Conservation (phyloP, 2,888 invertebrate species). For the Rotaria socialis region DNA sequence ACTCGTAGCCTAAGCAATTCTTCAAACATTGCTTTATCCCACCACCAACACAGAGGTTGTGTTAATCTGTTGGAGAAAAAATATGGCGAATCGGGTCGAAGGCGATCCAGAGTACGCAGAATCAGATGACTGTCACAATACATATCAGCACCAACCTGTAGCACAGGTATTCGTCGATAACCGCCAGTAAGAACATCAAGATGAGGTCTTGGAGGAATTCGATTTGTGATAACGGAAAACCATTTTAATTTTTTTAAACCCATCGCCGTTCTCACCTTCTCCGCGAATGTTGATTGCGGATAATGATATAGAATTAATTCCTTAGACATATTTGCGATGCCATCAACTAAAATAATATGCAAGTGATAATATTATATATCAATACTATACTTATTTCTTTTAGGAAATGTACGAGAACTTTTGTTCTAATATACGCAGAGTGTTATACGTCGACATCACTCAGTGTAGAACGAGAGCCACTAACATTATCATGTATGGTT, state of each 20-base stretch:
- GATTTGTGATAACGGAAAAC: neutral
- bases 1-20: neutral
- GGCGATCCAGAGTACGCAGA: neutral
- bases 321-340: neutral
- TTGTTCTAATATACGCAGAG: too few relatives aligned
- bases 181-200: neutral
- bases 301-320: neutral
- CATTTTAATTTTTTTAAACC: slow-evolving; percentile 12
- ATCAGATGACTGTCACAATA: slow-evolving; percentile 23
- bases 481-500: too few relatives aligned
- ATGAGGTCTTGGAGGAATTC: neutral
- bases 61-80: neutral
- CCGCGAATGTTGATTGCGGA: neutral
- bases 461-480: too few relatives aligned
- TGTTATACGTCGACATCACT: too few relatives aligned
- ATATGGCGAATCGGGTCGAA: neutral
- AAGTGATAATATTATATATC: too few relatives aligned
- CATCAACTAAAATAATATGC: neutral
- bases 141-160: slow-evolving; percentile 15
- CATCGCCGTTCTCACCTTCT: slow-evolving; percentile 6
- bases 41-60: slow-evolving; percentile 23
- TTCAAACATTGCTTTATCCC: neutral
- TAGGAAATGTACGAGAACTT: too few relatives aligned
- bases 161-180: slow-evolving; percentile 23
- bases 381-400: too few relatives aligned